Evolutionary conservation across 2,888 invertebrate genomes (phyloP), one percentile per base, ranked within the genome.

Genomic region (Diaphora mendica): DNA sequence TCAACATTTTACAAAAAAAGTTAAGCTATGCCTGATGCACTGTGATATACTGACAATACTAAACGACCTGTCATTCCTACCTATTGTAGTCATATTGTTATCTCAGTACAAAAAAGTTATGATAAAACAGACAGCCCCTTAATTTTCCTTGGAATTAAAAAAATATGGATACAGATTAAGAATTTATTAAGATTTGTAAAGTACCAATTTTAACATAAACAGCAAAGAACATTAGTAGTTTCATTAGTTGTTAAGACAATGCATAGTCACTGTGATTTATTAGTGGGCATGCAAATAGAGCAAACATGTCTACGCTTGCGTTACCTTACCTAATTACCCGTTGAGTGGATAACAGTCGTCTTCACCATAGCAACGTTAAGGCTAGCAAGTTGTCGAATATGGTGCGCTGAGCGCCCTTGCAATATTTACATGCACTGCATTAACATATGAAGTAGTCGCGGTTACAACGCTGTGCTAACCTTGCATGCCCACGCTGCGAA

Each of bases 401-500:
- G 62, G 62, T 62, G 62, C 62, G 62, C 62, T 30, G 30, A 30
- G 62, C 30, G 26, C 17, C 26, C 62, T 26, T 17, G 62, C 62
- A 11, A 62, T 2, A 62, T 17, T 17, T 26, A 59, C 59, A 59
- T 26, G 26, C 13, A 26, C 13, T 11, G 26, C 15, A 30, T 62
- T 62, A 30, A 17, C 26, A 62, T 26, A 62, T 30, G 62, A 30
- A 62, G 30, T 30, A 30, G 62, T 62, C 62, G 62, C 15, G 62
- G 30, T 30, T 55, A 55, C 30, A 17, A 30, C 62, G 30, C 62
- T 59, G 59, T 62, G 68, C 68, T 67, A 8, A 44, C 44, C 42
- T 44, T 44, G 67, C 44, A 26, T 67, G 26, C 67, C 67, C 44
- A 67, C 67, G 26, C 67, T 67, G 67, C 67, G 67, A 67, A 67